Evolutionary conservation across 2,113 vertebrate genomes (phyloP), one percentile per base, ranked within the genome.

Genomic region (Physeter macrocephalus): DNA sequence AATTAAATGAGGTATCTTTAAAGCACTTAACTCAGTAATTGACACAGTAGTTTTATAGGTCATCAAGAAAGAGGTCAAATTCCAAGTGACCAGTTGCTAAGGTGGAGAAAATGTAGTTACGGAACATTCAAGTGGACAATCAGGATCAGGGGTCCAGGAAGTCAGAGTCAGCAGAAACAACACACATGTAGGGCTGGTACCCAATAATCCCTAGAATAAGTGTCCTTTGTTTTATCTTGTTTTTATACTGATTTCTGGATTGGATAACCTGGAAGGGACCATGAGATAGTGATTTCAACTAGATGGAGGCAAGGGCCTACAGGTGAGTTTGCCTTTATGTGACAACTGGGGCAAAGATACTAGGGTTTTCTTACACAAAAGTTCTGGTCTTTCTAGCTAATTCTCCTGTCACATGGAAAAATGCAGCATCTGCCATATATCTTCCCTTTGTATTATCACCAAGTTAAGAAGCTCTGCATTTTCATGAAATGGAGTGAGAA

Each of bases 241-340:
- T 89, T 96, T 97, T 61, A 66, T 80, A 93, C 31, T 86, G 10
- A 27, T 77, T 93, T 93, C 34, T 91, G 49, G 12, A n/a, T 69
- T 91, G 36, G 31, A 11, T 31, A 77, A n/a, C 49, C 11, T 81
- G 8, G n/a, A 52, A 20, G 8, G 18, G 6, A 74, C 46, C 10
- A 43, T 86, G 12, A 75, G 25, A 64, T 29, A 41, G 59, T 80
- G 49, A 95, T 94, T 93, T 94, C 54, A 71, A 9, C 75, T 57
- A 93, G 18, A 23, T 93, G 4, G 36, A 71, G 67, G 78, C n/a
- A 96, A 89, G 49, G 34, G 11, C 11, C 31, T 87, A 31, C n/a
- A 93, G 39, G 34, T 83, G 62, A 81, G 6, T 80, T 57, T 92
- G 5, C 31, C 39, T 15, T 78, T 94, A 86, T 49, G 59, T 64